Evolutionary conservation across 2,888 invertebrate species (phyloP).

Genomic region (Aleiodes testaceus): DNA sequence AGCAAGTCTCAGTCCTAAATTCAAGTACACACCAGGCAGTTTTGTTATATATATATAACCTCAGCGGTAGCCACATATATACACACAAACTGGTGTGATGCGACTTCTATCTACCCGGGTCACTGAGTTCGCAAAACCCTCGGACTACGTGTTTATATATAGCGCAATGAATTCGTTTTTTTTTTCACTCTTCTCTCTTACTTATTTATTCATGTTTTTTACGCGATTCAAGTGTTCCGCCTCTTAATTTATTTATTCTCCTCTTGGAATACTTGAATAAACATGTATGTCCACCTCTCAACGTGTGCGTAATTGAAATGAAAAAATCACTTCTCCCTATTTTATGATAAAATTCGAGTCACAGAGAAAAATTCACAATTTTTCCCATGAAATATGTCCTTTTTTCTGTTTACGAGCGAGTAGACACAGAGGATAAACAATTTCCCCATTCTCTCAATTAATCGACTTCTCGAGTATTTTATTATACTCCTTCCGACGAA

Average conservation of each 20-base stretch:
- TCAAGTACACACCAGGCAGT: constrained; percentile 34
- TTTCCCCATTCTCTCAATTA: constrained; percentile 2
- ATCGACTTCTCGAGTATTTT: constrained; percentile 9
- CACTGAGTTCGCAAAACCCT: constrained; percentile 32
- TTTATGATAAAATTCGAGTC: no score
- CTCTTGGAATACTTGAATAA: no score
- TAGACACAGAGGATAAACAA: constrained; percentile 3
- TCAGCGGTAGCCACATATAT: constrained; percentile 22
- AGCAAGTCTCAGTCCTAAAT: constrained; percentile 39
- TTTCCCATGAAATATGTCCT: no score
- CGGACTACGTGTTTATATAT: constrained; percentile 2
- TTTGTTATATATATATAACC: constrained; percentile 22
- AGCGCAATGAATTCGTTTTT: constrained; percentile 28
- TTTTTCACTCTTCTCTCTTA: constrained; percentile 2
- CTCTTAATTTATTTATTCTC: neutral
- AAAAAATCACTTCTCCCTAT: no score
- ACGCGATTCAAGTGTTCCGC: constrained; percentile 10
- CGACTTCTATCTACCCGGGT: constrained; percentile 34
- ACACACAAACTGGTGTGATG: constrained; percentile 25
- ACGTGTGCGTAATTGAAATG: no score
- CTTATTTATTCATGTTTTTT: constrained; percentile 34
- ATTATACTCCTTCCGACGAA: no score
- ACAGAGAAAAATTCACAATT: no score
- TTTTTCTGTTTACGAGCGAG: neutral
- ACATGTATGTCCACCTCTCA: no score